Conservation (phyloP, 2,113 vertebrate species). For the Cavia aperea region DNA sequence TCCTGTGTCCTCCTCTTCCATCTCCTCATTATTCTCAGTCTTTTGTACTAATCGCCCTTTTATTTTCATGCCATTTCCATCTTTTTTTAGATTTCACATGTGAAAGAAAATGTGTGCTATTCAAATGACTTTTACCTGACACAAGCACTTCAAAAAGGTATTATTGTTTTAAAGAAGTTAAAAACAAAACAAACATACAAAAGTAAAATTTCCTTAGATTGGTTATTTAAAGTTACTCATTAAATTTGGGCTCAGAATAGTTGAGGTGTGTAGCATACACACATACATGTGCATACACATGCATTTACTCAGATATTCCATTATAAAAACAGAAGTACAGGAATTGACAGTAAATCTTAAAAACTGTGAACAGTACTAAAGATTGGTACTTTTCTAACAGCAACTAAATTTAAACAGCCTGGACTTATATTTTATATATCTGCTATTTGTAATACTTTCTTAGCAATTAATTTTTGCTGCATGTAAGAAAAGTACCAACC, state of each 20-base stretch:
- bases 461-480: slow-evolving; percentile 24
- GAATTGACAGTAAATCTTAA: slow-evolving; percentile 30
- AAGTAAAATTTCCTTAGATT: slow-evolving; percentile 24
- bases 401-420: slow-evolving; percentile 28
- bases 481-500: slow-evolving; percentile 23
- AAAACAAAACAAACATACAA: not conserved
- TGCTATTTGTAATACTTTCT: not conserved
- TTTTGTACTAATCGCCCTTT: not conserved
- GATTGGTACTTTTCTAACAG: not conserved
- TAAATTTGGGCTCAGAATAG: not conserved
- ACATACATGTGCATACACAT: not conserved
- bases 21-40: not conserved
- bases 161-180: slow-evolving; percentile 22
- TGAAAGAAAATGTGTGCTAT: not conserved
- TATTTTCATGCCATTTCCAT: not conserved
- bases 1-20: not conserved
- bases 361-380: not conserved
- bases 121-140: not conserved
- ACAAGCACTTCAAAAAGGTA: not conserved
- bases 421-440: not conserved
- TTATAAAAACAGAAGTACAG: slow-evolving; percentile 9
- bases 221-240: not conserved
- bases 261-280: not conserved
- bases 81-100: not conserved
- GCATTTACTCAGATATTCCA: not conserved